Evolutionary conservation across 2,888 invertebrate genomes (phyloP), one percentile per base, ranked within the genome.

Genomic region (Limenitis camilla): DNA sequence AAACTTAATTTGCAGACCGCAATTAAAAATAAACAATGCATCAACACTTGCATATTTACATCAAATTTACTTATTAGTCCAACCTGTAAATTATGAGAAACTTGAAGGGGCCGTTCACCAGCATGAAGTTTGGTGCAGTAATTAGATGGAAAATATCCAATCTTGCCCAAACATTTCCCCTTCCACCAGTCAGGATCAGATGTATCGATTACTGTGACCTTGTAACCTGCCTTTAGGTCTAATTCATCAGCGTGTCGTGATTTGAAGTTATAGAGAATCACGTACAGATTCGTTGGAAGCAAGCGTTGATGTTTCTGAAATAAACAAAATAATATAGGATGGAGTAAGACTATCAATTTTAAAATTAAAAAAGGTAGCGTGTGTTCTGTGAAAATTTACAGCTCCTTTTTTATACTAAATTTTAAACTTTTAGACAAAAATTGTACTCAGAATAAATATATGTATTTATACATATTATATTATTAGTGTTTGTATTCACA

Each of bases 161-260:
- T 91, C 68, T 94, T 92, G 30, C 97, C 97, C 57, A 96, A 89
- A 70, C 96, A 96, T 78, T 96, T 97, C 42, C 97, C 98, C 86
- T 96, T 96, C 97, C 97, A 98, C 98, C 97, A 98, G 72, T 97
- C 97, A 8, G 95, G 94, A 80, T 98, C 97, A 0, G 96, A 93
- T 41, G 96, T 96, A 75, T 98, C 98, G 62, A 96, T 95, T 53
- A 97, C 96, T 8, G 95, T 96, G 49, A 98, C 94, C 71, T 91
- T 91, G 82, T 95, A 95, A 4, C 96, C 96, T 27, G 96, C 96
- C 88, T 96, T 97, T 33, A 98, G 89, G 74, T 98, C 97, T 66
- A 98, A 85, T 76, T 98, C 98, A 75, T 97, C 98, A 50, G 94
- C 93, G 80, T 97, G 97, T 53, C 97, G 91, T 0, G 96, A 95